phyloP scores from a whole-genome alignment of 2,888 invertebrate species.

The Pterostichus niger region DNA sequence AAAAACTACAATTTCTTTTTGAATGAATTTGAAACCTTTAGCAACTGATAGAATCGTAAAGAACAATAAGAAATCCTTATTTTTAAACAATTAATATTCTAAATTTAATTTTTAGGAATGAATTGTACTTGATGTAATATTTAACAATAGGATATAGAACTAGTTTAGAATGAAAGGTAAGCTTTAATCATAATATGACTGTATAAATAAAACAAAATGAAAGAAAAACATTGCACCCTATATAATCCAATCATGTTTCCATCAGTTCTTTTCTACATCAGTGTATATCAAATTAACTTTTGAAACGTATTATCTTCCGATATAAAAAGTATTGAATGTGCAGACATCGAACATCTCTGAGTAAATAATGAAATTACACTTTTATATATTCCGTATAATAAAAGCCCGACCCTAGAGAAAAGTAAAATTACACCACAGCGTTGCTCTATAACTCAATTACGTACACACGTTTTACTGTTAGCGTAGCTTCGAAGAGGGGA shows the following conservation, averaged over 20 bases:
- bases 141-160: too few relatives aligned
- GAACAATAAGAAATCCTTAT: too few relatives aligned
- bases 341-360: constrained; percentile 6
- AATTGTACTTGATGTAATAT: too few relatives aligned
- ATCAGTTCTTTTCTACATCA: background rate
- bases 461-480: constrained; percentile 14
- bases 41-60: too few relatives aligned
- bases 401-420: constrained; percentile 24
- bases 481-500: background rate
- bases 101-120: too few relatives aligned
- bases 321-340: constrained; percentile 18
- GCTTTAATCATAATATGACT: too few relatives aligned
- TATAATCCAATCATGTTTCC: constrained; percentile 10
- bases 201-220: too few relatives aligned
- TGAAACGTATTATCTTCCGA: constrained; percentile 2
- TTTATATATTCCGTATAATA: constrained; percentile 35
- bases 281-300: constrained; percentile 17
- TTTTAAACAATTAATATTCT: too few relatives aligned
- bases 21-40: too few relatives aligned
- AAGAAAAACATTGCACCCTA: constrained; percentile 8
- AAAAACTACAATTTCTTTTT: too few relatives aligned
- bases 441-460: constrained; percentile 36
- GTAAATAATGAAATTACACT: constrained; percentile 45
- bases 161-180: too few relatives aligned
- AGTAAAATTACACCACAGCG: constrained; percentile 16